phyloP scores from a whole-genome alignment of 2,113 vertebrate species.

The Oxygymnocypris stewartii region DNA sequence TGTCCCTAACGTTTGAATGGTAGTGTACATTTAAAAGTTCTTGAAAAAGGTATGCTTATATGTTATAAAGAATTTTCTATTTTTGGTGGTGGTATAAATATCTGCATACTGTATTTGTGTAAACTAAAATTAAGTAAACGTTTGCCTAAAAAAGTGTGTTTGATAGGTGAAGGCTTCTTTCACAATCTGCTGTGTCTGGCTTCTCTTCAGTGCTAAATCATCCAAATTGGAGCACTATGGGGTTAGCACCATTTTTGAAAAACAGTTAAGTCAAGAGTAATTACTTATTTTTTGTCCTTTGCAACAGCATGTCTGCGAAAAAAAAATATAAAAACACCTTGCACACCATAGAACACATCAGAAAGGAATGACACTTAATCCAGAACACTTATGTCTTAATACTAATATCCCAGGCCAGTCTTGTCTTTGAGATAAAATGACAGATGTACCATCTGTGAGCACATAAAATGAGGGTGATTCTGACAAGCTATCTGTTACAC shows the following conservation, averaged over 20 bases:
- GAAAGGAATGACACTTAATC: constrained; percentile 46
- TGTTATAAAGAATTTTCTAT: not conserved
- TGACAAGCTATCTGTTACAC: constrained; percentile 47
- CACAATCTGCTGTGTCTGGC: constrained; percentile 35
- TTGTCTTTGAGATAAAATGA: constrained; percentile 29
- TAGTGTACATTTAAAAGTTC: not conserved
- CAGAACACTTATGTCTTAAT: constrained; percentile 15
- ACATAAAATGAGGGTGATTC: constrained; percentile 13
- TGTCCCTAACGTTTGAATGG: not conserved
- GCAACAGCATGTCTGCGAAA: not conserved
- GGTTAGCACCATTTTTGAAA: constrained; percentile 8
- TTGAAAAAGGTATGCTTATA: too few species aligned
- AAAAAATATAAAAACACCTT: constrained; percentile 19
- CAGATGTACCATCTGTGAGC: constrained; percentile 46
- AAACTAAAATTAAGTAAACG: not conserved
- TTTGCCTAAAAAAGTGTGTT: not conserved
- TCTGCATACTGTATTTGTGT: not conserved
- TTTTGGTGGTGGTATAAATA: not conserved
- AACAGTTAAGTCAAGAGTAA: constrained; percentile 17
- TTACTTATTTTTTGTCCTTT: constrained; percentile 46
- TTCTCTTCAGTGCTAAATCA: constrained; percentile 25
- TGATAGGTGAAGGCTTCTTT: constrained; percentile 16
- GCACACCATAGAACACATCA: not conserved
- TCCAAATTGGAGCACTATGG: not conserved
- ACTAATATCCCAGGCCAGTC: constrained; percentile 21